Evolutionary conservation across 2,888 invertebrate genomes (phyloP), one percentile per base, ranked within the genome.

Genomic region (Allophyes oxyacanthae): DNA sequence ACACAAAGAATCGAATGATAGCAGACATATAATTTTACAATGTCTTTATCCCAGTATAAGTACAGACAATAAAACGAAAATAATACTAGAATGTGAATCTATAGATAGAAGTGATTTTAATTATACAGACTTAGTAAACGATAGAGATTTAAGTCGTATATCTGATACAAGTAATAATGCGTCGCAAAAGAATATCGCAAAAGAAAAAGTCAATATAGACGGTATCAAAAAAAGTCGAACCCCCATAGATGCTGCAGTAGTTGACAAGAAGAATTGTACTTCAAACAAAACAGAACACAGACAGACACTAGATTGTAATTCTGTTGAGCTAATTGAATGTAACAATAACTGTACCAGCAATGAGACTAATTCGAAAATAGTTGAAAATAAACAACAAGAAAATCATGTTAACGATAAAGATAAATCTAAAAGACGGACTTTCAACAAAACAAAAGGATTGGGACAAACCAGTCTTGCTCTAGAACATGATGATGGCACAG

Each of bases 51-150:
- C 15, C 8, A 30, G 51, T 26, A 6, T 7, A 7, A 40, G 8
- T 4, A 36, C 6, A 2, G 14, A 43, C 6, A 32, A 20, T 28
- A 25, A 7, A 8, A 33, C n/a, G 13, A 25, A 36, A 20, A 40
- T 37, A 33, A 13, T 36, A 10, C 14, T 71, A 38, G 36, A 48
- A 33, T 71, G 68, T 13, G 28, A 55, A 26, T 37, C 6, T 7
- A 25, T 51, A 40, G 38, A 67, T 30, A 52, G 53, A 38, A 8
- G 44, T 20, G n/a, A 30, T 32, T 14, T n/a, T 3, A 32, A 50
- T n/a, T n/a, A n/a, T n/a, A n/a, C n/a, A n/a, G n/a, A n/a, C n/a
- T n/a, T n/a, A n/a, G n/a, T n/a, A n/a, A n/a, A n/a, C n/a, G n/a
- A n/a, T n/a, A n/a, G n/a, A n/a, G n/a, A n/a, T n/a, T 20, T 6